Percentiles rank a stretch among this genome's conserved stretches.
Conservation (phyloP, 2,797 vertebrate species). For the Parauchenoglanis punctatus region DNA sequence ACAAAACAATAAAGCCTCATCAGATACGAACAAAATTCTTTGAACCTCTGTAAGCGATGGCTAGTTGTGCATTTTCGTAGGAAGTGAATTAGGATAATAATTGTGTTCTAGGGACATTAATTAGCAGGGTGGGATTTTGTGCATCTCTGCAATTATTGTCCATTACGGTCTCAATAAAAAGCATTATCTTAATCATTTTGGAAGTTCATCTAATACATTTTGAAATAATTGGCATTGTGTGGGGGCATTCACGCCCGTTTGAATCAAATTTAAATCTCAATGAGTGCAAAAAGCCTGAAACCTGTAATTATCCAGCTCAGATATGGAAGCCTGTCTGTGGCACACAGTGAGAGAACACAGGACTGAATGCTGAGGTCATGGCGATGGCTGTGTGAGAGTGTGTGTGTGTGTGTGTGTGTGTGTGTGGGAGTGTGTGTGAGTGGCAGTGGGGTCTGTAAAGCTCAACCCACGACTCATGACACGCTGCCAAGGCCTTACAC, state of each 20-base stretch:
- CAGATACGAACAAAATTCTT: neutral
- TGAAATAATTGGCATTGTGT: constrained; percentile 18
- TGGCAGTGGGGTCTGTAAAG: constrained; percentile 41
- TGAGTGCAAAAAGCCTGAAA: constrained; percentile 17
- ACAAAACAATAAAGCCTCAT: neutral
- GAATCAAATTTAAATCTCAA: constrained; percentile 28
- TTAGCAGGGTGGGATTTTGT: constrained; percentile 18
- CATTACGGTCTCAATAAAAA: constrained; percentile 22
- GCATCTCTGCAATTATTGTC: constrained; percentile 36
- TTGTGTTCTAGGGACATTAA: constrained; percentile 19
- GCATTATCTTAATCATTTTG: constrained; percentile 34
- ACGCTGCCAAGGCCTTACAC: constrained; percentile 40
- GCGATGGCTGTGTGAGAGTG: neutral
- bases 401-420: neutral
- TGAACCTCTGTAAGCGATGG: neutral
- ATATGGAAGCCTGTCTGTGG: neutral
- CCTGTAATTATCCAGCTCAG: constrained; percentile 7
- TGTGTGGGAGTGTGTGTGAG: neutral
- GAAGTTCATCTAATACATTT: constrained; percentile 33
- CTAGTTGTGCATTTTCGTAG: neutral
- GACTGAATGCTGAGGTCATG: neutral
- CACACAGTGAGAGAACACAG: neutral
- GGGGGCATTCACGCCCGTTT: neutral
- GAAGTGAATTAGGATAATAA: constrained; percentile 12
- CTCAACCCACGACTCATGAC: constrained; percentile 44